phyloP scores from a whole-genome alignment of 1,140 invertebrate genomes.

The Lycorma delicatula region DNA sequence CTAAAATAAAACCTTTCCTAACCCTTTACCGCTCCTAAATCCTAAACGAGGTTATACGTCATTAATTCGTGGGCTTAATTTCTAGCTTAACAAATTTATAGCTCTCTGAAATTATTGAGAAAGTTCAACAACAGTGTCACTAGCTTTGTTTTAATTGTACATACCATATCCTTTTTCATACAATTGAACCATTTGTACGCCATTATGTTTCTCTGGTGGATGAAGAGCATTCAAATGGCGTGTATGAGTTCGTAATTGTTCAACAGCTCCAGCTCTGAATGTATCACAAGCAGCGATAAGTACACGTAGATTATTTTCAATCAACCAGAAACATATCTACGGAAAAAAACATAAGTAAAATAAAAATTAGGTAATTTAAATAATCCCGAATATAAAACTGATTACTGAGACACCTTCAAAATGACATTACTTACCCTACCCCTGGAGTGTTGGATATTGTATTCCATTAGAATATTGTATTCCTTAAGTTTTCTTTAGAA shows the following conservation, averaged over 20 bases:
- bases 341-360: not conserved
- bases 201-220: slow-evolving; percentile 61
- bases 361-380: not conserved
- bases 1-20: no score
- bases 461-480: no score
- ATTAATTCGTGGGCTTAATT: no score
- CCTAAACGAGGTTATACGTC: no score
- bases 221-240: slow-evolving; percentile 91
- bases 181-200: slow-evolving; percentile 76
- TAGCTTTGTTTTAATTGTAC: no score
- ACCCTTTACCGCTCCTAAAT: no score
- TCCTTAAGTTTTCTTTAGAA: no score
- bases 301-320: slow-evolving; percentile 94
- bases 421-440: not conserved
- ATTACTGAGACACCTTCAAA: not conserved
- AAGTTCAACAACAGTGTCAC: no score
- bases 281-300: slow-evolving; percentile 99
- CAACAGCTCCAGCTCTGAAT: slow-evolving; percentile 97
- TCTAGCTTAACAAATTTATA: no score
- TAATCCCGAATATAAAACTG: not conserved
- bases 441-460: no score
- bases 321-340: slow-evolving; percentile 96
- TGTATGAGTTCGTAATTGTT: slow-evolving; percentile 93
- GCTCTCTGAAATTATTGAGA: no score
- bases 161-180: slow-evolving; percentile 95